Conservation (phyloP, 2,113 vertebrate species). For the Percopsis transmontana region DNA sequence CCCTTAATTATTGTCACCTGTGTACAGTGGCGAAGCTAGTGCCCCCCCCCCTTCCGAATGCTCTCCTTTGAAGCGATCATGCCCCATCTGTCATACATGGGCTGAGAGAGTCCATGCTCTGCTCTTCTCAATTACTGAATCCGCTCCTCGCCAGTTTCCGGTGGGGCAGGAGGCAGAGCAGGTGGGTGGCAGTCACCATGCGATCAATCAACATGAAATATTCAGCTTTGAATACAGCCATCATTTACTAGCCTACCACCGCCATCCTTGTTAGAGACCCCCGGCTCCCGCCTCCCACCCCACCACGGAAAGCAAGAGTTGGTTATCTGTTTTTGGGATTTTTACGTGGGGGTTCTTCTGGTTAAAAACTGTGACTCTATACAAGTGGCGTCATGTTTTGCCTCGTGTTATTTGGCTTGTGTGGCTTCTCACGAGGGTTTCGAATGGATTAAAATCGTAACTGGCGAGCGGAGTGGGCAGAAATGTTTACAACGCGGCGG, state of each 20-base stretch:
- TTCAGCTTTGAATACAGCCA: conserved; percentile 76
- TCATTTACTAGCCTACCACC: conserved; percentile 67
- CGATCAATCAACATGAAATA: conserved; percentile 80
- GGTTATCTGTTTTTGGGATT: conserved; percentile 24
- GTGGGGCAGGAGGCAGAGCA: conserved; percentile 88
- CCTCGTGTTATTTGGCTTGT: neutral
- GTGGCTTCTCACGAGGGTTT: conserved; percentile 4
- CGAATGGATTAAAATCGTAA: conserved; percentile 22
- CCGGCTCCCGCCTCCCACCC: neutral
- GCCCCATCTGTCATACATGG: conserved; percentile 98
- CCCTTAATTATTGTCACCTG: conserved; percentile 58
- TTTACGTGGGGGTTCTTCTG: conserved; percentile 11
- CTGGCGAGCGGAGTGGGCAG: conserved; percentile 20
- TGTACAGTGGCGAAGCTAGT: conserved; percentile 58
- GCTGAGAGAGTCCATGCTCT: conserved; percentile 94
- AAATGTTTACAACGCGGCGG: conserved; percentile 16
- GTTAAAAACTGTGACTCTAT: conserved; percentile 14
- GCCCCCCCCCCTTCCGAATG: conserved; percentile 86
- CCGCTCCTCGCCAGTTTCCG: conserved; percentile 92
- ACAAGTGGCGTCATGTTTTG: conserved; percentile 18
- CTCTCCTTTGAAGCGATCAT: conserved; percentile 98
- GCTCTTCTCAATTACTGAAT: conserved; percentile 96
- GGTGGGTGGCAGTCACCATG: conserved; percentile 75
- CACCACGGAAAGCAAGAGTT: conserved; percentile 25
- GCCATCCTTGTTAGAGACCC: conserved; percentile 27